phyloP scores from a whole-genome alignment of 2,797 vertebrate species.

The Lutjanus campechanus region DNA sequence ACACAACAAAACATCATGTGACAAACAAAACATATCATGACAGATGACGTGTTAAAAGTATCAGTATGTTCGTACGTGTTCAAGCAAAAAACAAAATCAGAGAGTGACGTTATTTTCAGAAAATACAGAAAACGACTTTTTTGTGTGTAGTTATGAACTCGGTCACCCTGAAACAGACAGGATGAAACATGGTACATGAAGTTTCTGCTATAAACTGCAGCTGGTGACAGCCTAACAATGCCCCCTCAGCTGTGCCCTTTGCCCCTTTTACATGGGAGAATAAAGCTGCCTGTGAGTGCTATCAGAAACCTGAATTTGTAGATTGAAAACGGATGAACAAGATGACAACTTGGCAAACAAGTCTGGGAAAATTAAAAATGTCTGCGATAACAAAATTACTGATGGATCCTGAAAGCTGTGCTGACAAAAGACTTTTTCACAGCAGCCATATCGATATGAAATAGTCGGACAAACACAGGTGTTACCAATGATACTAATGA shows the following conservation, averaged over 20 bases:
- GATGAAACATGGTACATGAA: slow-evolving; percentile 56
- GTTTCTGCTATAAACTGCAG: slow-evolving; percentile 56
- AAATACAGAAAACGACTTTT: not conserved
- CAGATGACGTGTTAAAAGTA: too few relatives aligned
- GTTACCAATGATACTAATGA: too few relatives aligned
- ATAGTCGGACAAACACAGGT: too few relatives aligned
- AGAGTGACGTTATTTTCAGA: not conserved
- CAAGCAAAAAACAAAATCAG: too few relatives aligned
- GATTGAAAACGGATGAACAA: not conserved
- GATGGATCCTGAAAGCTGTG: not conserved
- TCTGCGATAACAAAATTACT: not conserved
- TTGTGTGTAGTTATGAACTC: slow-evolving; percentile 52
- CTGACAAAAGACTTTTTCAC: too few relatives aligned
- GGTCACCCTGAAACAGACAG: slow-evolving; percentile 58
- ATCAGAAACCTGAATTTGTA: not conserved
- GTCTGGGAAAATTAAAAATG: not conserved
- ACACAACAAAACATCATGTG: too few relatives aligned
- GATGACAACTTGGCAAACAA: not conserved
- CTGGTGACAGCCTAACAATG: slow-evolving; percentile 70
- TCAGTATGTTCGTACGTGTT: too few relatives aligned
- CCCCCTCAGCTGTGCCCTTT: slow-evolving; percentile 62
- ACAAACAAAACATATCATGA: too few relatives aligned
- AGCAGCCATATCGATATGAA: too few relatives aligned
- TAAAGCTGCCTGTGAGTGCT: slow-evolving; percentile 9
- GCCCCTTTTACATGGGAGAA: slow-evolving; percentile 38